Conservation (phyloP, 2,797 vertebrate species). For the Adrianichthys oophorus region DNA sequence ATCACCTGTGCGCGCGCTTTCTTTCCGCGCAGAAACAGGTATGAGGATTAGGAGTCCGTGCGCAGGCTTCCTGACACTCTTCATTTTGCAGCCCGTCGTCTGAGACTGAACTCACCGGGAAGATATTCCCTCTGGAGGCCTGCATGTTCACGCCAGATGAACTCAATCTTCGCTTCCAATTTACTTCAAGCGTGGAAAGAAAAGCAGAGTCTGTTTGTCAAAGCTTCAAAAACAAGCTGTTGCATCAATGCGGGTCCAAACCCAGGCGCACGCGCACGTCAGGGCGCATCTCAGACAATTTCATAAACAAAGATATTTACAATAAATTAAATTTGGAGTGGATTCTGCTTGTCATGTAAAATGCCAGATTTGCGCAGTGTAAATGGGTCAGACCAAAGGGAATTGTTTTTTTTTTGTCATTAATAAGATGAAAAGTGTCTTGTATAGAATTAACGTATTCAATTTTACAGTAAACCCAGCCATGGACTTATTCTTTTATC, state of each 20-base stretch:
- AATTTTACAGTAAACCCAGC: too few species aligned
- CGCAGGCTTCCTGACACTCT: slow-evolving; percentile 70
- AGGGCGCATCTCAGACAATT: too few species aligned
- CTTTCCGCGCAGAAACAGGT: slow-evolving; percentile 49
- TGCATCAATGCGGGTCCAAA: slow-evolving; percentile 10
- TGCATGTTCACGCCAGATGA: slow-evolving; percentile 78
- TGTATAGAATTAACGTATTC: too few species aligned
- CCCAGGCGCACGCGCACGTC: too few species aligned
- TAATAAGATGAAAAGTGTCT: too few species aligned
- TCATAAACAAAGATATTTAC: too few species aligned
- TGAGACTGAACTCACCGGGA: slow-evolving; percentile 60
- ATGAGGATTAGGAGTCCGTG: slow-evolving; percentile 63
- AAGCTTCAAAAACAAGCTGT: slow-evolving; percentile 27
- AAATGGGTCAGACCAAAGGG: too few species aligned
- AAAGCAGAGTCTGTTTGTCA: slow-evolving; percentile 37
- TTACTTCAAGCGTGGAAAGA: slow-evolving; percentile 72
- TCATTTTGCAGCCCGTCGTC: slow-evolving; percentile 67
- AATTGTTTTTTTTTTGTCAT: too few species aligned
- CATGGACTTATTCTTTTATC: slow-evolving; percentile 30
- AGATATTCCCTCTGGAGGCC: slow-evolving; percentile 73
- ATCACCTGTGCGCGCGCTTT: slow-evolving; percentile 33
- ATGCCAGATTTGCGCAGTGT: too few species aligned
- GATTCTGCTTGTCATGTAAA: too few species aligned
- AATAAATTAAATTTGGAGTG: too few species aligned
- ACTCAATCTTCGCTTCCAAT: slow-evolving; percentile 83